phyloP scores from a whole-genome alignment of 2,797 vertebrate genomes.

The Pseudochromis fuscus region DNA sequence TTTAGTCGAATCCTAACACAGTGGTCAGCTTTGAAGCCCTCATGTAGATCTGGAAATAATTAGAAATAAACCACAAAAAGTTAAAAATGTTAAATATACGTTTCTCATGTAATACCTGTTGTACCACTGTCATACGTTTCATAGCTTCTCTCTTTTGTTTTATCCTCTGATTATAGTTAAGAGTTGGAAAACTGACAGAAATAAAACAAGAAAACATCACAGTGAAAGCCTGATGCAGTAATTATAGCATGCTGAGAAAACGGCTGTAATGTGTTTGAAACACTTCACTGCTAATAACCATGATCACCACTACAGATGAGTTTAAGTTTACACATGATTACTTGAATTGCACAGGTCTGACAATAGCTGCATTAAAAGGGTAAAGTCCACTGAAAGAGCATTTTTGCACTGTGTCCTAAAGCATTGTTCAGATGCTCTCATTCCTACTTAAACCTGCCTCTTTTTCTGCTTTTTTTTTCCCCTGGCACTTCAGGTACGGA shows the following conservation, averaged over 20 bases:
- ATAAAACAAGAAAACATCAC: conserved; percentile 2
- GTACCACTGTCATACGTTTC: neutral
- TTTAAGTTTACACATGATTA: neutral
- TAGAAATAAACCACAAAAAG: too few relatives aligned
- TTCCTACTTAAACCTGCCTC: conserved; percentile 3
- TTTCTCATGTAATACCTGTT: conserved; percentile 7
- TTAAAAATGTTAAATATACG: too few relatives aligned
- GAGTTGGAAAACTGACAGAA: conserved; percentile 1
- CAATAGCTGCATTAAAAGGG: neutral
- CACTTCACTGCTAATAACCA: too few relatives aligned
- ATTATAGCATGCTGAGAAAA: conserved; percentile 4
- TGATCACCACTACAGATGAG: neutral
- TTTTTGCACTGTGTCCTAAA: neutral
- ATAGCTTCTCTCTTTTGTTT: conserved; percentile 15
- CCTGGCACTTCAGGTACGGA: conserved; percentile 77
- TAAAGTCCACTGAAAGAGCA: neutral
- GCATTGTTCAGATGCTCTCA: neutral
- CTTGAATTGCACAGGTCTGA: neutral
- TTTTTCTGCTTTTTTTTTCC: conserved; percentile 15
- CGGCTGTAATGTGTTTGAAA: neutral
- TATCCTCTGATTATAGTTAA: neutral
- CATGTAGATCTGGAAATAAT: too few relatives aligned
- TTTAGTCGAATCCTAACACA: too few relatives aligned
- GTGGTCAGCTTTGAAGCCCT: too few relatives aligned
- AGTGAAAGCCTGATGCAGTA: conserved; percentile 1